Evolutionary conservation across 1,140 invertebrate species (phyloP).

Genomic region (Geopemphigus sp.): DNA sequence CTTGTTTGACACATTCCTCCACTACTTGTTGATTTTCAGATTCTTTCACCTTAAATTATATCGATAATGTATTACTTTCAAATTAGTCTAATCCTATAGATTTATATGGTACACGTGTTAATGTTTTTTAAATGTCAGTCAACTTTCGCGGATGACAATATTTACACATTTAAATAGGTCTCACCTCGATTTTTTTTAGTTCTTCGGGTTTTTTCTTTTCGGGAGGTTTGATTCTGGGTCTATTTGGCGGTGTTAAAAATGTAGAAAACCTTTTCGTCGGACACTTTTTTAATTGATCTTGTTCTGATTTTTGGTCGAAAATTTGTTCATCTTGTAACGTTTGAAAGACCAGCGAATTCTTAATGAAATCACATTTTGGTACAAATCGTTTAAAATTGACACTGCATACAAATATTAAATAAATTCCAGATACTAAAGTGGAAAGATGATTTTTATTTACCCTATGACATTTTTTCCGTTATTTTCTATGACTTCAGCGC

Average conservation of each 20-base stretch:
- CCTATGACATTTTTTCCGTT: constrained; percentile 64
- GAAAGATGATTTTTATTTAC: constrained; percentile 56
- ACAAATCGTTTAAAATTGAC: constrained; percentile 69
- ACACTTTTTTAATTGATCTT: constrained; percentile 53
- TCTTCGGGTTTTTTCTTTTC: constrained; percentile 49
- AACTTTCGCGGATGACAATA: not conserved
- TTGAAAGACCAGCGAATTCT: constrained; percentile 68
- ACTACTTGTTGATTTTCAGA: not conserved
- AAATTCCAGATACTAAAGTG: not conserved
- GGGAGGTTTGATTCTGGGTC: constrained; percentile 51
- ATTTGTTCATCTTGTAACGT: constrained; percentile 55
- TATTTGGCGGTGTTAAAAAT: constrained; percentile 53
- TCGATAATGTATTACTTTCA: not conserved
- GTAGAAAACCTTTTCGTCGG: constrained; percentile 54
- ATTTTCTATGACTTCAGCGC: constrained; percentile 64
- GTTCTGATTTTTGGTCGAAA: constrained; percentile 53
- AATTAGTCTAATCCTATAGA: too few relatives aligned
- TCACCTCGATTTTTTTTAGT: not conserved
- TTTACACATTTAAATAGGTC: too few relatives aligned
- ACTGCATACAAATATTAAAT: constrained; percentile 55
- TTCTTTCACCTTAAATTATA: not conserved
- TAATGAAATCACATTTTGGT: constrained; percentile 64
- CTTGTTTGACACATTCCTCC: not conserved
- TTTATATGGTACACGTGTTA: too few relatives aligned
- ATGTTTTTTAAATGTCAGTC: not conserved